Conservation (phyloP, 2,113 vertebrate species). For the Phalacrocorax pelagicus region DNA sequence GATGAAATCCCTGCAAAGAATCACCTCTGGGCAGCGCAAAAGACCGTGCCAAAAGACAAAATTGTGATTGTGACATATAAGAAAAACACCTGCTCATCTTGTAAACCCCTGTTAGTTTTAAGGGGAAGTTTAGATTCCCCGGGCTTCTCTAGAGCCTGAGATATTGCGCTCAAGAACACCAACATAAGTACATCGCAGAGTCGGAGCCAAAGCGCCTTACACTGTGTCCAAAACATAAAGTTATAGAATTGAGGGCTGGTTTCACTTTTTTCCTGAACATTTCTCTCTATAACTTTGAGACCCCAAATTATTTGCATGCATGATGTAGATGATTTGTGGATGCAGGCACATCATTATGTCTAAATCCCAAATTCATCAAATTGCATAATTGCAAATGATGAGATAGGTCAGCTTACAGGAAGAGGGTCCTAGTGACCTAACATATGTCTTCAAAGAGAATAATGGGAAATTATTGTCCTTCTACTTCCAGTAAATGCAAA, state of each 20-base stretch:
- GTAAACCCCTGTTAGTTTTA: not conserved
- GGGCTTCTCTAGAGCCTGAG: not conserved
- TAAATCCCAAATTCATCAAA: not conserved
- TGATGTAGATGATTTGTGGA: not conserved
- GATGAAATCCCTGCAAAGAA: not conserved
- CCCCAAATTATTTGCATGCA: not conserved
- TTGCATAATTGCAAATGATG: not conserved
- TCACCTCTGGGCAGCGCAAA: not conserved
- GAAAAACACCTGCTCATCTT: not conserved
- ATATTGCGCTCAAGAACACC: not conserved
- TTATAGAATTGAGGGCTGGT: not conserved
- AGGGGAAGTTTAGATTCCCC: not conserved
- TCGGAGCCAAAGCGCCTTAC: not conserved
- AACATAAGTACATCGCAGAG: not conserved
- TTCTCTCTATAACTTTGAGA: not conserved
- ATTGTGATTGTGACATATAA: not conserved
- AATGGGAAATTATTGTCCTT: not conserved
- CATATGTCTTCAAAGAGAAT: not conserved
- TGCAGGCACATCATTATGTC: not conserved
- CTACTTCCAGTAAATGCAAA: not conserved
- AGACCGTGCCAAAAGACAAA: not conserved
- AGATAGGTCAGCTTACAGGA: not conserved
- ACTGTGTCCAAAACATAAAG: not conserved
- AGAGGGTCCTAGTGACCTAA: not conserved
- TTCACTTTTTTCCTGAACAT: not conserved